A percentile compares a stretch with the other conserved stretches of the same genome.
These are phyloP conservation scores for Alligator mississippiensis DNA, from an alignment of 2,113 vertebrate genomes.

Conservation along the genomic window DNA sequence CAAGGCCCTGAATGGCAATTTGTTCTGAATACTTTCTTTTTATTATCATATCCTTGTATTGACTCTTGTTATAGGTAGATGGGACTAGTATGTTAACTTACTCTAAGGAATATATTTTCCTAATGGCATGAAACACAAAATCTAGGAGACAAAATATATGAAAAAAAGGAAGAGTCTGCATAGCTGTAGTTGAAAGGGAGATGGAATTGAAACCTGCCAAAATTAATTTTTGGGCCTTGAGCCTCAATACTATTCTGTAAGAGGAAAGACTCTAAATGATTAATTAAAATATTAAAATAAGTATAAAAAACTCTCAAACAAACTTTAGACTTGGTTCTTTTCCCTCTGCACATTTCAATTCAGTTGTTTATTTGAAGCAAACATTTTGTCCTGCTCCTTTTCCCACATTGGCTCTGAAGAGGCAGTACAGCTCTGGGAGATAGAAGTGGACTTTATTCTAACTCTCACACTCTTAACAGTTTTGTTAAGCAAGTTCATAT, in stretches of 20 bases:
- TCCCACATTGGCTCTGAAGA: rapidly evolving
- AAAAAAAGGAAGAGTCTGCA: not conserved
- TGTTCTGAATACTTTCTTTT: not conserved
- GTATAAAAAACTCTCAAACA: not conserved
- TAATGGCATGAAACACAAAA: not conserved
- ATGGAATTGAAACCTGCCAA: not conserved
- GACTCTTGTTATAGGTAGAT: not conserved
- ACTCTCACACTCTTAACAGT: not conserved
- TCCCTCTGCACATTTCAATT: not conserved
- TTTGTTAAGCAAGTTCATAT: not conserved
- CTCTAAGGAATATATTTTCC: not conserved
- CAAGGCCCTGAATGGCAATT: not conserved
- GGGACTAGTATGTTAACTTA: not conserved
- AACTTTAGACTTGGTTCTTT: not conserved
- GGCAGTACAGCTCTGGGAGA: not conserved
- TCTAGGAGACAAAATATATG: not conserved
- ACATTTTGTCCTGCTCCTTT: not conserved
- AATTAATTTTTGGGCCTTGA: not conserved
- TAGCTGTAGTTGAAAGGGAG: not conserved
- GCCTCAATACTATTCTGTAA: not conserved
- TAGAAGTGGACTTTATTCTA: not conserved
- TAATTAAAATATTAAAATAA: not conserved
- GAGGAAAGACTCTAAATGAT: not conserved
- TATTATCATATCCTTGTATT: not conserved
- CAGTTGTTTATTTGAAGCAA: not conserved